Base-by-base conservation (phyloP, 1,140 invertebrate species). In the Drosophila dunni region DNA sequence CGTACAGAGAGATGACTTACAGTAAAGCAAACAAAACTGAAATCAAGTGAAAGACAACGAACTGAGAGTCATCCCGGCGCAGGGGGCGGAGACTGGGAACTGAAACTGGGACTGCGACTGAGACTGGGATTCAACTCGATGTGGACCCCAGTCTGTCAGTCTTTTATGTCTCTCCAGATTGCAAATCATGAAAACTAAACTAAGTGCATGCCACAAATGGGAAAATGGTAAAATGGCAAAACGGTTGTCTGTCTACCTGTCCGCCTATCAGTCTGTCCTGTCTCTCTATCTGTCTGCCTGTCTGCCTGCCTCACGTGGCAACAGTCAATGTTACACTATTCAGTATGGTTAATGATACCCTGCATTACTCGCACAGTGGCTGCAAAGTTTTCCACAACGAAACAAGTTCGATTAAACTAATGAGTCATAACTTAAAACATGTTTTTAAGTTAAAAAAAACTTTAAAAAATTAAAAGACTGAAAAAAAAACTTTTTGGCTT, bases 171-270 rank as follows among this genome's bases (percentile, higher is more conserved):
- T 29, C 24, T 29, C 40, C 48, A 58, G 60, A n/a, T 34, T 46
- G 57, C 50, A 68, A 74, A 68, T 69, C 57, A 69, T 62, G 53
- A 13, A 29, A 60, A 46, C 53, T 51, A 65, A 70, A 40, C 9
- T 40, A 42, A 71, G 46, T 63, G 36, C 61, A 63, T 50, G 58
- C 58, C 48, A 38, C 45, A 38, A 50, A 36, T 53, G 29, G 13
- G 13, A 50, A 29, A 51, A 51, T 17, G 11, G 9, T 3, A 53
- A 33, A 53, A 34, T 53, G 7, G 38, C 51, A 54, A 36, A 15
- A 33, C 51, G 11, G 0, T 6, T 50, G 20, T 24, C 24, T 50
- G 48, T 9, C 24, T n/a, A n/a, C 13, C 51, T 54, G 24, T 29
- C 24, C 5, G 24, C 6, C 24, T 20, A 20, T 20, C 17, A 20